A percentile compares a stretch with the other conserved stretches of the same genome.
phyloP scores from a whole-genome alignment of 2,888 invertebrate species.

The Papilio gigon region DNA sequence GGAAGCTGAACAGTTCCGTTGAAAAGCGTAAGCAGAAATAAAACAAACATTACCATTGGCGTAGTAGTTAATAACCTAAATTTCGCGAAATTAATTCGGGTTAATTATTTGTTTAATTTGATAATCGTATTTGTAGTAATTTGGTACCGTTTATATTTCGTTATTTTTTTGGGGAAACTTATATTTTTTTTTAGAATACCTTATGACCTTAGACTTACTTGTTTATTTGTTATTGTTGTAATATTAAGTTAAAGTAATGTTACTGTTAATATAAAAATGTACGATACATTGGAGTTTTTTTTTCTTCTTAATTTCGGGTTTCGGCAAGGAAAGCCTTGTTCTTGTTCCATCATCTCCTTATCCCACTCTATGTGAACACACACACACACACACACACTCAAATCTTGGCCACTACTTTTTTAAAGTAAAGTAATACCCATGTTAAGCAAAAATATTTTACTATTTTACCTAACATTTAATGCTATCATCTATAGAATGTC shows the following conservation, averaged over 20 bases:
- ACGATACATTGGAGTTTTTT: conserved; percentile 3
- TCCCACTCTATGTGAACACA: no score
- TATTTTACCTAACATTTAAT: no score
- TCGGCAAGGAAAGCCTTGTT: no score
- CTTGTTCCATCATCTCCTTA: no score
- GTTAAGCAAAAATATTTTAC: no score
- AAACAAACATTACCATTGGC: background rate
- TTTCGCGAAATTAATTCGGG: background rate
- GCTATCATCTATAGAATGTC: no score
- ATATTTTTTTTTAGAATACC: background rate
- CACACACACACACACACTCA: no score
- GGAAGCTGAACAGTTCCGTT: conserved; percentile 67
- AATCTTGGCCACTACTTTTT: no score
- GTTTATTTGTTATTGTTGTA: conserved; percentile 10
- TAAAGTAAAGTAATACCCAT: no score
- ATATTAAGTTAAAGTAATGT: conserved; percentile 15
- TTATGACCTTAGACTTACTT: background rate
- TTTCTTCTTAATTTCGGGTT: background rate
- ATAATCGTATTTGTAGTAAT: background rate
- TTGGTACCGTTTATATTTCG: background rate
- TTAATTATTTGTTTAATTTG: background rate
- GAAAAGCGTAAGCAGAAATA: conserved; percentile 21
- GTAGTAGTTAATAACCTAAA: background rate
- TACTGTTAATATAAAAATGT: conserved; percentile 4
- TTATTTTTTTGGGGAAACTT: background rate